phyloP scores from a whole-genome alignment of 2,888 invertebrate species.

The Philopedon plagiatum region DNA sequence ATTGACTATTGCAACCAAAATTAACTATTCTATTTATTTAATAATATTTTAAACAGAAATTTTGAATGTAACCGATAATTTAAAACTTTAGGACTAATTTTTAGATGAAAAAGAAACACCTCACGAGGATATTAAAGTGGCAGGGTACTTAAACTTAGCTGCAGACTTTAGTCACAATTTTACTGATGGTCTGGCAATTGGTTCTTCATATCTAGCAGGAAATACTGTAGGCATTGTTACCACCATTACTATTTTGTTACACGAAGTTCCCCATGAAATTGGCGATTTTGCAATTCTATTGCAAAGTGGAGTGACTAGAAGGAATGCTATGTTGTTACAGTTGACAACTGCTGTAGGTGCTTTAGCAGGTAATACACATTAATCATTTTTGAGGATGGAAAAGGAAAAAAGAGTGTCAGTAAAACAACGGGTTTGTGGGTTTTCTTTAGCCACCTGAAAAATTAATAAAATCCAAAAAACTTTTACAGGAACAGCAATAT shows the following conservation, averaged over 20 bases:
- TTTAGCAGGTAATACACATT: constrained; percentile 77
- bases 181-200: constrained; percentile 99
- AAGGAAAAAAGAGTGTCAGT: too few species aligned
- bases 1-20: too few species aligned
- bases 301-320: constrained; percentile 94
- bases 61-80: neutral
- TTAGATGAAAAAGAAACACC: constrained; percentile 66
- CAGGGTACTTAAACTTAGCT: constrained; percentile 96
- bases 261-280: constrained; percentile 99
- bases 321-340: constrained; percentile 95
- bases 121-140: constrained; percentile 79
- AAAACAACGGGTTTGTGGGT: too few species aligned
- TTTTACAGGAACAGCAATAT: constrained; percentile 93
- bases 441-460: too few species aligned
- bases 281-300: constrained; percentile 99
- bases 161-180: constrained; percentile 99
- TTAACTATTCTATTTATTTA: too few species aligned
- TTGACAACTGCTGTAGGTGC: constrained; percentile 96
- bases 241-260: constrained; percentile 94
- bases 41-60: too few species aligned
- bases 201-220: constrained; percentile 96
- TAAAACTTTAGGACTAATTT: neutral
- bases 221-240: constrained; percentile 90
- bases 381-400: too few species aligned
- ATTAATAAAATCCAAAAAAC: too few species aligned